phyloP scores from a whole-genome alignment of 2,113 vertebrate genomes.

The Cacatua alba region DNA sequence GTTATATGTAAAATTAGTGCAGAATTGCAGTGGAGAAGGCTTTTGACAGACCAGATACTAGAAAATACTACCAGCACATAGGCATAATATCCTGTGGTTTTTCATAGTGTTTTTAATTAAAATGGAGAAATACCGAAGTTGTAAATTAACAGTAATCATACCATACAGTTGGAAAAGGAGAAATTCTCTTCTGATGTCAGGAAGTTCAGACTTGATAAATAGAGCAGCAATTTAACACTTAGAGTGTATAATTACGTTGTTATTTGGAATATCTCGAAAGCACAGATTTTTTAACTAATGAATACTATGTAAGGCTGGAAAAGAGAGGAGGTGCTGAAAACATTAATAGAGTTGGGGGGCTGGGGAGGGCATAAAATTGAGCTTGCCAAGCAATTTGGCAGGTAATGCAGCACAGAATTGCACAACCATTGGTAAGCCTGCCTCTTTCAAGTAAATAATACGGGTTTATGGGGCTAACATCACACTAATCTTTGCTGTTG shows the following conservation, averaged over 20 bases:
- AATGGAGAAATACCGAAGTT: neutral
- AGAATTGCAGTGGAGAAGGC: neutral
- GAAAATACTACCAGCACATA: neutral
- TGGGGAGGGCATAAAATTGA: neutral
- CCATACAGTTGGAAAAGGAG: neutral
- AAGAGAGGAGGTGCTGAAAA: neutral
- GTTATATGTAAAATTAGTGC: neutral
- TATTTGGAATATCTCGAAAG: neutral
- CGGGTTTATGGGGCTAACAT: constrained; percentile 19
- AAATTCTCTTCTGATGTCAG: neutral
- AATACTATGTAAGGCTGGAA: neutral
- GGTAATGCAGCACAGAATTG: neutral
- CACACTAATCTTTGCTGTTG: constrained; percentile 16
- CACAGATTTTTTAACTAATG: neutral
- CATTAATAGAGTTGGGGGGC: neutral
- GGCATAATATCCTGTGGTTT: neutral
- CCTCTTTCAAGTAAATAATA: constrained; percentile 34
- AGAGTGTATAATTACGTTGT: neutral
- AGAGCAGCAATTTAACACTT: neutral
- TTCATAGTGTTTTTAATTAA: neutral
- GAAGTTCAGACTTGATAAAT: neutral
- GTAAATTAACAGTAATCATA: neutral
- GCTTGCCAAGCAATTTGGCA: neutral
- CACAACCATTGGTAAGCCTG: constrained; percentile 15
- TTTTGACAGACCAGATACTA: neutral